Percentiles rank a stretch among this genome's conserved stretches.
phyloP scores from a whole-genome alignment of 2,888 invertebrate species.

The Drosophila barbarae region DNA sequence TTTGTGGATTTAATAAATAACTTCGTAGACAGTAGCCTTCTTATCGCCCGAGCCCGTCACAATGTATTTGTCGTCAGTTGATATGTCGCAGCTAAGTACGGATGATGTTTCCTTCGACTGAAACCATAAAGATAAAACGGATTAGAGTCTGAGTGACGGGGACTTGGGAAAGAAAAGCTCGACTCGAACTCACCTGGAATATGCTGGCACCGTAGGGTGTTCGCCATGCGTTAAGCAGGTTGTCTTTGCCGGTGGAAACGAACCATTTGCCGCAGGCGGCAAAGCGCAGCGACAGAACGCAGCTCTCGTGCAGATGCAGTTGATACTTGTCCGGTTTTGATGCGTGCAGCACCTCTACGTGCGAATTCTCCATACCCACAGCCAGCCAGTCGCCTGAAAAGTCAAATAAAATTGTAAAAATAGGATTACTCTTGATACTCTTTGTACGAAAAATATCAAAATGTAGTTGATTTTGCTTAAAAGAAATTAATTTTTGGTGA shows the following conservation, averaged over 20 bases:
- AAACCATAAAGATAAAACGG: constrained; percentile 33
- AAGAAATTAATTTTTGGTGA: background rate
- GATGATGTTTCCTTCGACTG: constrained; percentile 98
- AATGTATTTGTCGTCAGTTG: constrained; percentile 97
- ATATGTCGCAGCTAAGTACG: constrained; percentile 98
- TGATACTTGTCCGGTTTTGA: constrained; percentile 97
- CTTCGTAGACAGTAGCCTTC: constrained; percentile 98
- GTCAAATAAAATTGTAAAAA: background rate
- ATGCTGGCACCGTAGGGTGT: constrained; percentile 99
- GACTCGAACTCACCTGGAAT: constrained; percentile 88
- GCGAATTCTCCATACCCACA: constrained; percentile 98
- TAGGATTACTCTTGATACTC: background rate
- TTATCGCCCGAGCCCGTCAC: constrained; percentile 99
- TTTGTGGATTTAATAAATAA: constrained; percentile 85
- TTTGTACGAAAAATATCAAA: background rate
- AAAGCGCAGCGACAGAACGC: constrained; percentile 96
- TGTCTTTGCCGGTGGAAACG: constrained; percentile 99
- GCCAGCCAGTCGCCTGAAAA: constrained; percentile 94
- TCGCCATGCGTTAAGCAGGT: constrained; percentile 97
- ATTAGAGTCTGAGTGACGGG: background rate
- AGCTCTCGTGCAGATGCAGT: constrained; percentile 96
- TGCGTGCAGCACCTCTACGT: constrained; percentile 95
- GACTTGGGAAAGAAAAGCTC: no score
- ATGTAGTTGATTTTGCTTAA: background rate
- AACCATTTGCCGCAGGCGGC: constrained; percentile 99